phyloP scores from a whole-genome alignment of 2,888 invertebrate species.

The Frankliniella fusca region DNA sequence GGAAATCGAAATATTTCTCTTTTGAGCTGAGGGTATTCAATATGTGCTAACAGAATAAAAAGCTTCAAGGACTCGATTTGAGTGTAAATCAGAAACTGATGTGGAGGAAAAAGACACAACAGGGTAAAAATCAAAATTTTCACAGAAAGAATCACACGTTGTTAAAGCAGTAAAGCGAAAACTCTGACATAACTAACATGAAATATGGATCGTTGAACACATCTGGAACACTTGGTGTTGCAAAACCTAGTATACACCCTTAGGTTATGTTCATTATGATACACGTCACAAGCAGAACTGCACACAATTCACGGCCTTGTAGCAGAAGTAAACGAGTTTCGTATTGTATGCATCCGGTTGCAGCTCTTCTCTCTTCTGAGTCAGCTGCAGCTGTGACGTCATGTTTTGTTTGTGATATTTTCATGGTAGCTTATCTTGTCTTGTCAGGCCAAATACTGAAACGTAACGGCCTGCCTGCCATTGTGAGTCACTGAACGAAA shows the following conservation, averaged over 20 bases:
- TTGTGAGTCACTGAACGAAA: not conserved
- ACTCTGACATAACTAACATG: not conserved
- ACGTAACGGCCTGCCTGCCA: not conserved
- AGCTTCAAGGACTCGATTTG: not conserved
- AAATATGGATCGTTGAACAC: not conserved
- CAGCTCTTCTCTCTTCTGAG: too few relatives aligned
- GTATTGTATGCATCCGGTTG: too few relatives aligned
- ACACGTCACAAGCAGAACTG: not conserved
- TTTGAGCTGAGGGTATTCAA: not conserved
- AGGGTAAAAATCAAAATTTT: not conserved
- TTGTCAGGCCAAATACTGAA: too few relatives aligned
- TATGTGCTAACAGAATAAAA: not conserved
- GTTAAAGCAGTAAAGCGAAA: not conserved
- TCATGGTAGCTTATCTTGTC: not conserved
- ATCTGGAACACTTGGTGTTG: constrained; percentile 9
- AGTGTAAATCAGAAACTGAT: not conserved
- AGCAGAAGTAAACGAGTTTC: too few relatives aligned
- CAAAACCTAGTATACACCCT: not conserved
- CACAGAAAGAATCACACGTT: not conserved
- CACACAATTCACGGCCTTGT: too few relatives aligned
- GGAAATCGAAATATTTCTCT: not conserved
- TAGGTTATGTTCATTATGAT: not conserved
- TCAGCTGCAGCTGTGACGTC: not conserved
- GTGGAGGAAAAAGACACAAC: not conserved
- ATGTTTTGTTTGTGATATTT: not conserved